Evolutionary conservation across 2,113 vertebrate species (phyloP).

Genomic region (Pristiophorus japonicus): DNA sequence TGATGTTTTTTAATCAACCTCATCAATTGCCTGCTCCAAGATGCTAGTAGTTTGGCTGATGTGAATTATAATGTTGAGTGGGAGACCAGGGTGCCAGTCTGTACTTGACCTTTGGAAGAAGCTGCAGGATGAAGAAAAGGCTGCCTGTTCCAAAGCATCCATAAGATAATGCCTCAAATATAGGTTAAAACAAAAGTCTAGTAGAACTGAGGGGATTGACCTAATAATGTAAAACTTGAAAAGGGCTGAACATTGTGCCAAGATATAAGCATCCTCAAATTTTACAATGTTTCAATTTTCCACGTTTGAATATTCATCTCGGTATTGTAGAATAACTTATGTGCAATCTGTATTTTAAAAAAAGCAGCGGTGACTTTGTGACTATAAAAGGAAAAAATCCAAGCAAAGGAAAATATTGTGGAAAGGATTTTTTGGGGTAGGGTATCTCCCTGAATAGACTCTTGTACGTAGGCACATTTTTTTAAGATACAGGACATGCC

Average conservation of each 20-base stretch:
- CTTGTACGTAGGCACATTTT: neutral
- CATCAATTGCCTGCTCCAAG: neutral
- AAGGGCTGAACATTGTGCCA: neutral
- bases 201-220: neutral
- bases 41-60: neutral
- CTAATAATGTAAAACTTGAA: neutral
- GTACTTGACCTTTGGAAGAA: neutral
- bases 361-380: neutral
- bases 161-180: neutral
- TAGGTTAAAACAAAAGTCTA: neutral
- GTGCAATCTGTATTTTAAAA: neutral
- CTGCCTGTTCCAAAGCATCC: neutral
- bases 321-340: neutral
- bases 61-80: too few relatives aligned
- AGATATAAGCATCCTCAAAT: neutral
- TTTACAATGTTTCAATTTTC: neutral
- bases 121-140: neutral
- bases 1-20: neutral
- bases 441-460: neutral
- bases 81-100: neutral
- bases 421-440: neutral
- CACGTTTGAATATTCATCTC: neutral
- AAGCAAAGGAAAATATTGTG: constrained; percentile 15
- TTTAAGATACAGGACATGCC: neutral
- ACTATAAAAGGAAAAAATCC: neutral